These are phyloP conservation scores for Capromys pilorides DNA, from an alignment of 2,797 vertebrate species.

Conservation along the genomic window DNA sequence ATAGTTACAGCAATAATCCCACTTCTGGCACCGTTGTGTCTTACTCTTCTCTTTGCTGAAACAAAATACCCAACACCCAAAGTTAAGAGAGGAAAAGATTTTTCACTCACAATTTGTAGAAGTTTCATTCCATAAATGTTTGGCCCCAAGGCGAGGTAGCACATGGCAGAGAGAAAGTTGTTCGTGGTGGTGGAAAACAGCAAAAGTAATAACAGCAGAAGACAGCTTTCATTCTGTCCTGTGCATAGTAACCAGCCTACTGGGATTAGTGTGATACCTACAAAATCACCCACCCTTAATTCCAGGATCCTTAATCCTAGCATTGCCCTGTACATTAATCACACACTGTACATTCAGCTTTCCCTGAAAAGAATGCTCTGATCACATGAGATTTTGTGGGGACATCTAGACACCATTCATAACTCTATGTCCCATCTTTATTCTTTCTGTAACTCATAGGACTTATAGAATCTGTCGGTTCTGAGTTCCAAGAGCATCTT, in stretches of 20 bases:
- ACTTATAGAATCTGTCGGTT: constrained; percentile 60
- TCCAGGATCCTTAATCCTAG: not conserved
- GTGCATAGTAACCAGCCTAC: not conserved
- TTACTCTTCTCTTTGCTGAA: not conserved
- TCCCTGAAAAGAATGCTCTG: not conserved
- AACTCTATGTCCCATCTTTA: constrained; percentile 54
- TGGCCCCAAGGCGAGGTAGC: not conserved
- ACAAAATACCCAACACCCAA: not conserved
- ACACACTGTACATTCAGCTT: not conserved
- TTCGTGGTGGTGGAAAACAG: not conserved
- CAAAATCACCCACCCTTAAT: not conserved
- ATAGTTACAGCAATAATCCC: not conserved
- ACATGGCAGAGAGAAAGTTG: not conserved
- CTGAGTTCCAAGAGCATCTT: constrained; percentile 62
- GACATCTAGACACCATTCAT: not conserved
- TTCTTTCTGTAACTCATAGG: constrained; percentile 47
- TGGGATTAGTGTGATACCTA: not conserved
- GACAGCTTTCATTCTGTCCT: not conserved
- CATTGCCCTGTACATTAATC: not conserved
- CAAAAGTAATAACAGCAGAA: not conserved
- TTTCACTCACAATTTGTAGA: not conserved
- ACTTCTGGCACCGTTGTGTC: not conserved
- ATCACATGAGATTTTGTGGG: not conserved
- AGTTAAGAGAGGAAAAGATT: not conserved
- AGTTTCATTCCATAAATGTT: not conserved